Conservation (phyloP, 2,888 invertebrate genomes). For the Dynastes maya region DNA sequence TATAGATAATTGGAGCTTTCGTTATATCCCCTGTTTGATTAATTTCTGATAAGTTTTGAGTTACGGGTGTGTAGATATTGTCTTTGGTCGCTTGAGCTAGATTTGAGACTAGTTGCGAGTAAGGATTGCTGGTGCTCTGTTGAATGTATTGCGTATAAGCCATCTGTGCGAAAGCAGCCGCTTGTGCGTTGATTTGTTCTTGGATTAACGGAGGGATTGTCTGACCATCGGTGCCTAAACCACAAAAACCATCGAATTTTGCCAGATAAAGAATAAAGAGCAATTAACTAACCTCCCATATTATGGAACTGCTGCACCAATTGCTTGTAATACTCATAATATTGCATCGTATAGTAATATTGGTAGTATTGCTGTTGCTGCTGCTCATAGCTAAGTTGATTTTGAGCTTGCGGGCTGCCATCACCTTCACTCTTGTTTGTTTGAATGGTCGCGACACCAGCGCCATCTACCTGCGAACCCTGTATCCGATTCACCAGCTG, state of each 20-base stretch:
- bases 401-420: constrained; percentile 60
- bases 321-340: constrained; percentile 69
- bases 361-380: constrained; percentile 68
- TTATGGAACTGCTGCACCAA: constrained; percentile 60
- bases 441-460: constrained; percentile 39
- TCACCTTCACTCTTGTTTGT: constrained; percentile 45
- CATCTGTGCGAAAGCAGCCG: constrained; percentile 57
- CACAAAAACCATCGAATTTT: too few species aligned
- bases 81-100: constrained; percentile 62
- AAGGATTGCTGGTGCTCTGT: constrained; percentile 63
- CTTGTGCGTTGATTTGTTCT: constrained; percentile 57
- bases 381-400: constrained; percentile 64
- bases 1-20: constrained; percentile 70
- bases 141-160: constrained; percentile 66
- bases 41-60: constrained; percentile 27
- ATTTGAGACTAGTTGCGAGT: constrained; percentile 68
- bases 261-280: too few species aligned
- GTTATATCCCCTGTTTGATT: constrained; percentile 57
- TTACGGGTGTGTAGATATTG: constrained; percentile 57
- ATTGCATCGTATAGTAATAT: constrained; percentile 67
- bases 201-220: constrained; percentile 48
- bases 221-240: constrained; percentile 50
- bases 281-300: constrained; percentile 47
- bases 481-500: constrained; percentile 90
- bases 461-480: constrained; percentile 67